Conservation (phyloP, 2,888 invertebrate genomes). For the Sesia apiformis region DNA sequence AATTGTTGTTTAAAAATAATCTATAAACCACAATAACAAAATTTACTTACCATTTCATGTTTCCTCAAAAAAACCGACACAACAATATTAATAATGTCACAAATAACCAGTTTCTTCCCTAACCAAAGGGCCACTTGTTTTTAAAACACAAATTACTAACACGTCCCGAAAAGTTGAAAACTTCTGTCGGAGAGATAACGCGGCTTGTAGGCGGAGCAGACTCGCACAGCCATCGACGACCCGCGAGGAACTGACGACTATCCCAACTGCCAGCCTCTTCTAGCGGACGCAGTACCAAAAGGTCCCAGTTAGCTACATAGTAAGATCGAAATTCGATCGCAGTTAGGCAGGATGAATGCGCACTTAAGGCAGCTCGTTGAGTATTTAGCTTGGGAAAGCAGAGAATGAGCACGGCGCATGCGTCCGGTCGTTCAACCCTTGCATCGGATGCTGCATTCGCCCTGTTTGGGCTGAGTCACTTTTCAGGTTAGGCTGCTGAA, state of each 20-base stretch:
- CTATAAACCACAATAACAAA: too few species aligned
- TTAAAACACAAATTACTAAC: background rate
- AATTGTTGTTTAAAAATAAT: too few species aligned
- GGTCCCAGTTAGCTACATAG: constrained; percentile 58
- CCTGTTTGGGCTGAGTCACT: constrained; percentile 20
- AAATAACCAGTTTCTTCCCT: too few species aligned
- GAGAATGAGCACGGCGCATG: constrained; percentile 36
- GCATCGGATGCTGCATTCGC: constrained; percentile 49
- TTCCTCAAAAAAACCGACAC: too few species aligned
- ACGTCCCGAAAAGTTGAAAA: constrained; percentile 5
- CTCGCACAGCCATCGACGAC: constrained; percentile 36
- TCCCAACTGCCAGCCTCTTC: constrained; percentile 13
- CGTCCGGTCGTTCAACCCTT: constrained; percentile 57
- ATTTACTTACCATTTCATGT: too few species aligned
- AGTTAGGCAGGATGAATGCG: constrained; percentile 46
- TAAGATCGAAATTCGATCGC: constrained; percentile 72
- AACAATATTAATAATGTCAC: too few species aligned
- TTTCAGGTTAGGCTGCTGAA: constrained; percentile 26
- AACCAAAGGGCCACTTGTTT: too few species aligned
- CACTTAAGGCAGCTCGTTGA: constrained; percentile 55
- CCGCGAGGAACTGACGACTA: constrained; percentile 39
- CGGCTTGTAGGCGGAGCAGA: constrained; percentile 4
- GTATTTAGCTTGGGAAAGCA: constrained; percentile 43
- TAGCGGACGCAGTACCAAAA: constrained; percentile 36
- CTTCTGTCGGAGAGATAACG: constrained; percentile 16